These are phyloP conservation scores for Trichogramma dendrolimi DNA, from an alignment of 2,888 invertebrate species.

Conservation along the genomic window DNA sequence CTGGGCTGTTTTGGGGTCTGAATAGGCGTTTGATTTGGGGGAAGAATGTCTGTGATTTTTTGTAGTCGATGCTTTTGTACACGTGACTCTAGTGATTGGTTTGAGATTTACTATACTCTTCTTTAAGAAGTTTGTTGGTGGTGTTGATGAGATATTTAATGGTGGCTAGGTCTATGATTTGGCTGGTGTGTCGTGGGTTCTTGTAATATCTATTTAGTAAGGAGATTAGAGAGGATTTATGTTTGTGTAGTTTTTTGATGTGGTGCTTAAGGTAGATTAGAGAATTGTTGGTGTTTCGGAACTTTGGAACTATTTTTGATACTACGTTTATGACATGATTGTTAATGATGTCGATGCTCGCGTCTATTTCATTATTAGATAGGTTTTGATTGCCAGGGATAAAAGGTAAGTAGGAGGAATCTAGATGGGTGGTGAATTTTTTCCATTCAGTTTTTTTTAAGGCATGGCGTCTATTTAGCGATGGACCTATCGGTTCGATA, in stretches of 20 bases:
- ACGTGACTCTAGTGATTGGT: too few species aligned
- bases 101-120: not conserved
- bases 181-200: not conserved
- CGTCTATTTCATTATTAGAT: not conserved
- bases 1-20: too few species aligned
- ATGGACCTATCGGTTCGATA: not conserved
- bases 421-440: not conserved
- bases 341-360: too few species aligned
- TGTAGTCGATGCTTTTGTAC: too few species aligned
- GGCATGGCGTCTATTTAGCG: not conserved
- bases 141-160: conserved; percentile 3
- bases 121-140: not conserved
- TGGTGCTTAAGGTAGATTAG: not conserved
- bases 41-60: too few species aligned
- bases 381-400: conserved; percentile 5
- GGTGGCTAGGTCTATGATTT: not conserved
- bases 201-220: not conserved
- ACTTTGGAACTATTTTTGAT: not conserved
- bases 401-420: not conserved
- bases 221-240: not conserved
- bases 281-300: not conserved
- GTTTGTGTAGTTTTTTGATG: conserved; percentile 4
- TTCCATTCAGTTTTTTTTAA: conserved; percentile 11
- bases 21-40: too few species aligned
- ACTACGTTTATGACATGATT: too few species aligned